Evolutionary conservation across 2,797 vertebrate genomes (phyloP), one percentile per base, ranked within the genome.

Genomic region (Gymnocypris eckloni): DNA sequence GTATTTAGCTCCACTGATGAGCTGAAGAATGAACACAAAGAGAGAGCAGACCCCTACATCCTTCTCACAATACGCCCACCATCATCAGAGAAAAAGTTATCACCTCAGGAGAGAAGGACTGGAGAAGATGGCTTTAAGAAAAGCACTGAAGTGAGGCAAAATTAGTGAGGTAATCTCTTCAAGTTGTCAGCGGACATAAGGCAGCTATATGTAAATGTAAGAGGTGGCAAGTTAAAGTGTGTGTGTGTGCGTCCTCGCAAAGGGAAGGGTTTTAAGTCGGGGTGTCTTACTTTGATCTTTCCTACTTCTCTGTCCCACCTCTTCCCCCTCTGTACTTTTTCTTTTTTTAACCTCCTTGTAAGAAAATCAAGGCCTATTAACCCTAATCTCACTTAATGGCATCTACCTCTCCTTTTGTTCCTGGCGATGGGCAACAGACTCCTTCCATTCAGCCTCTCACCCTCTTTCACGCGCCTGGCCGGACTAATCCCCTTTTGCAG

Each of bases 201-300:
- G 95, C 98, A 99, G 98, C 98, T 99, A 97, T 98, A 99, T 99
- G 98, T 97, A 98, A 99, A 99, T 99, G 95, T 93, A 94, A 95
- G 93, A 92, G 93, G 95, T 96, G 95, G 95, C 87, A 86, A 86
- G 86, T 89, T 81, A 86, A 81, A 86, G 78, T 54, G 84, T 39
- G 86, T 56, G 78, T 64, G 83, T 87, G 71, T 72, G 71, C 18
- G 77, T 86, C 84, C 66, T 64, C 97, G 95, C 92, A 94, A 94
- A 93, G 93, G 93, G 94, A 96, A 96, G 95, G 79, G 80, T 83
- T 95, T 96, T 81, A 93, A 93, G 95, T 93, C 92, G 93, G 91
- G 94, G 91, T 94, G 92, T 95, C 88, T 94, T 91, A 96, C 97
- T 99, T 98, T 99, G 98, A 99, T 98, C 95, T 97, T 91, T 95